Evolutionary conservation across 2,888 invertebrate genomes (phyloP).

Genomic region (Stomorhina lunata): DNA sequence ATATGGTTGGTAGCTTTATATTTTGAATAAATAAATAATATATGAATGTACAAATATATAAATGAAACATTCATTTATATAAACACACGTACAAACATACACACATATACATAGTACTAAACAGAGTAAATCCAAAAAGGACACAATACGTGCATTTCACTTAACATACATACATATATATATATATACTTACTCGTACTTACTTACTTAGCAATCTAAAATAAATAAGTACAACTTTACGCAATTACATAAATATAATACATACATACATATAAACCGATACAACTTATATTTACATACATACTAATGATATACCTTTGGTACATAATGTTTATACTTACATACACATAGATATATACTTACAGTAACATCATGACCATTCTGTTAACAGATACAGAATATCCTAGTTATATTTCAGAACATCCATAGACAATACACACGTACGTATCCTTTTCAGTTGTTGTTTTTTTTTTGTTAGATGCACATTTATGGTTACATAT

Average conservation of each 20-base stretch:
- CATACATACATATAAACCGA: not conserved
- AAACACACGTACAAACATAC: not conserved
- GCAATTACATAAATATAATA: slow-evolving; percentile 9
- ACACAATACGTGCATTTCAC: not conserved
- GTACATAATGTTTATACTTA: not conserved
- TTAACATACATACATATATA: not conserved
- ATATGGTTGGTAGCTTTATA: slow-evolving; percentile 38
- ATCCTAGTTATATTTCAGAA: slow-evolving; percentile 21
- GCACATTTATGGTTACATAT: not conserved
- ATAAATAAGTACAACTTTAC: slow-evolving; percentile 1
- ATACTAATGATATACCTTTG: no score
- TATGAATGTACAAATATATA: not conserved
- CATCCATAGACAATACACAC: not conserved
- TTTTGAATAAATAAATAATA: slow-evolving; percentile 47
- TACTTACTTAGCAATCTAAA: not conserved
- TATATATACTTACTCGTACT: not conserved
- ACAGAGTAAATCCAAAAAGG: not conserved
- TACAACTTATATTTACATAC: not conserved
- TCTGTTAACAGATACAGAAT: slow-evolving; percentile 42
- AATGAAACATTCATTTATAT: not conserved
- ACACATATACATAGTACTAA: not conserved
- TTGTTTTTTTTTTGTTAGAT: no score
- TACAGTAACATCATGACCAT: not conserved
- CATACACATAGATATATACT: not conserved
- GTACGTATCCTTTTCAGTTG: slow-evolving; percentile 15